phyloP scores from a whole-genome alignment of 1,140 invertebrate species.

The Drosophila kikkawai region DNA sequence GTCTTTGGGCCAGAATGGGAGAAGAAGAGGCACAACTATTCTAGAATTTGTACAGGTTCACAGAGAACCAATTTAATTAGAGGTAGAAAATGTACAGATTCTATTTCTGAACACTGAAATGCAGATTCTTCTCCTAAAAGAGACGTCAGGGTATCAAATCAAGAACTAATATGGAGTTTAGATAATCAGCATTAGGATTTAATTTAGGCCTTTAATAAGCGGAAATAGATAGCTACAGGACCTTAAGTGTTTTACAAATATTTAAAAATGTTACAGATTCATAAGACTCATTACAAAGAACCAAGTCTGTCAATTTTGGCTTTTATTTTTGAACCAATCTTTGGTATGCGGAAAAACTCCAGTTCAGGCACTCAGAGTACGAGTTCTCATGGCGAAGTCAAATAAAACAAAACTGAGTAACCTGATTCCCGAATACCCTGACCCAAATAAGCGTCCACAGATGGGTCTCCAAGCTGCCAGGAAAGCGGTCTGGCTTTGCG shows the following conservation, averaged over 20 bases:
- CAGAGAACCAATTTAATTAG: neutral
- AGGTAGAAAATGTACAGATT: neutral
- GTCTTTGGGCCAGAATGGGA: slow-evolving; percentile 7
- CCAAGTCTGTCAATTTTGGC: neutral
- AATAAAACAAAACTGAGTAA: neutral
- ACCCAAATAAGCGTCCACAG: slow-evolving; percentile 9
- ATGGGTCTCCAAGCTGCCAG: neutral
- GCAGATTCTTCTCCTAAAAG: neutral
- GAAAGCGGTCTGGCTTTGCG: neutral
- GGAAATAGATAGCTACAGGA: neutral
- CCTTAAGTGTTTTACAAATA: too few relatives aligned
- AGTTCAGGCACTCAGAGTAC: neutral
- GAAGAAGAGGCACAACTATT: neutral
- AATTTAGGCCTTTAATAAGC: neutral
- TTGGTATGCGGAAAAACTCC: slow-evolving; percentile 25
- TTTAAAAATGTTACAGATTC: too few relatives aligned
- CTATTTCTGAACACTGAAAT: neutral
- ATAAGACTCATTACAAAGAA: neutral
- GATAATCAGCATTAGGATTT: neutral
- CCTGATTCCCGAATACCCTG: slow-evolving; percentile 22
- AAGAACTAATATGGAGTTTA: too few relatives aligned
- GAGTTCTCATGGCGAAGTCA: neutral
- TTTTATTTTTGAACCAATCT: slow-evolving; percentile 14
- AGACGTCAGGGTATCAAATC: too few relatives aligned
- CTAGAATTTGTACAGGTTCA: neutral